These are phyloP conservation scores for Serinus canaria DNA, from an alignment of 2,113 vertebrate genomes.

Conservation along the genomic window DNA sequence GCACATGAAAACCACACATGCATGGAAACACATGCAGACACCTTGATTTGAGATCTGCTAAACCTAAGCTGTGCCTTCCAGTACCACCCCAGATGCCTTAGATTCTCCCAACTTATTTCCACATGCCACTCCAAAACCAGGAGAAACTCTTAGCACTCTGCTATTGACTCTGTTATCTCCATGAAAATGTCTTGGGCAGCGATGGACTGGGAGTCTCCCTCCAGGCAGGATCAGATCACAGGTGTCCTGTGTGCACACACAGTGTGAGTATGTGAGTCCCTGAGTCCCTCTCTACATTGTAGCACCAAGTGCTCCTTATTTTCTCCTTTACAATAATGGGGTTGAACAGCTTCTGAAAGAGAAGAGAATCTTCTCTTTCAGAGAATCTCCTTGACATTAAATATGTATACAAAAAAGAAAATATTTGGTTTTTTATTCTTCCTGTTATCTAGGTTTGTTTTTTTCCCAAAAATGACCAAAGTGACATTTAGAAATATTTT, in stretches of 20 bases:
- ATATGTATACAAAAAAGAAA: neutral
- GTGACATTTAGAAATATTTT: neutral
- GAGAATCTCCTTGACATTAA: neutral
- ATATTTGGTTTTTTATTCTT: neutral
- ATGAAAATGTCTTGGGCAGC: neutral
- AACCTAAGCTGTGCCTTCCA: neutral
- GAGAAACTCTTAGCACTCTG: neutral
- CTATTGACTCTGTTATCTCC: neutral
- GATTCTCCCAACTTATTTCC: neutral
- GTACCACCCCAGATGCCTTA: neutral
- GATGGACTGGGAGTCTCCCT: neutral
- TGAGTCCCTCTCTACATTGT: neutral
- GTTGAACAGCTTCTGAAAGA: neutral
- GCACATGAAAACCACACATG: neutral
- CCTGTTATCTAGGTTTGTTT: neutral
- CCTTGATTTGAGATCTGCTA: neutral
- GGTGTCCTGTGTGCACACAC: neutral
- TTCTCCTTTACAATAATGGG: fast-evolving
- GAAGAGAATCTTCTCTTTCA: too few relatives aligned
- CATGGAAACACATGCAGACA: neutral
- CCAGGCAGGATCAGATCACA: neutral
- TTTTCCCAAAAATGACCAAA: neutral
- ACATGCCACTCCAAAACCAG: neutral
- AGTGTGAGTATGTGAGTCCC: too few relatives aligned
- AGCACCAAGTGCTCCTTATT: neutral